These are phyloP conservation scores for Lagria hirta DNA, from an alignment of 2,888 invertebrate genomes.

Conservation along the genomic window DNA sequence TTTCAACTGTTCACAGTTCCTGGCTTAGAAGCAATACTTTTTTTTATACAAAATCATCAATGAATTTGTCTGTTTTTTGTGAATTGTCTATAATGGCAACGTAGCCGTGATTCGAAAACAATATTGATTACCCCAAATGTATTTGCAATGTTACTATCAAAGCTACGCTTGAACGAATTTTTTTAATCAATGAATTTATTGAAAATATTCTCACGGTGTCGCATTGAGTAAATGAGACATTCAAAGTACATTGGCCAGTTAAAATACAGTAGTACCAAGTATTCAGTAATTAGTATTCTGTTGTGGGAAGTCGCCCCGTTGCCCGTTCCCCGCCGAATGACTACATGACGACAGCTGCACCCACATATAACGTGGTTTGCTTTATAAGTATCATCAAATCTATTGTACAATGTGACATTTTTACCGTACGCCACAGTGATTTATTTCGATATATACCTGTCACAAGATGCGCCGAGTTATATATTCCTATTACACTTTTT, in stretches of 20 bases:
- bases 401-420: constrained; percentile 37
- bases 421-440: constrained; percentile 32
- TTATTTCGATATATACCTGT: constrained; percentile 28
- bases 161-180: constrained; percentile 33
- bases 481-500: too few relatives aligned
- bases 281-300: constrained; percentile 40
- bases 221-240: constrained; percentile 41
- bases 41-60: too few relatives aligned
- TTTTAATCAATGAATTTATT: constrained; percentile 33
- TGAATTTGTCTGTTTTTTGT: too few relatives aligned
- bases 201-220: constrained; percentile 40
- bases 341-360: constrained; percentile 50
- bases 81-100: too few relatives aligned
- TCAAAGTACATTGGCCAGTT: constrained; percentile 39
- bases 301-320: constrained; percentile 31
- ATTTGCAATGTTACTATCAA: too few relatives aligned
- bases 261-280: constrained; percentile 30
- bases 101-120: too few relatives aligned
- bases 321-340: constrained; percentile 33
- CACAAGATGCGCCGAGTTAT: constrained; percentile 15
- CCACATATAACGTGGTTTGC: constrained; percentile 46
- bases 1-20: too few relatives aligned
- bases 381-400: constrained; percentile 41
- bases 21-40: too few relatives aligned
- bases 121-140: too few relatives aligned